Evolutionary conservation across 1,140 invertebrate genomes (phyloP), one percentile per base, ranked within the genome.

Genomic region (Bombus vancouverensis): DNA sequence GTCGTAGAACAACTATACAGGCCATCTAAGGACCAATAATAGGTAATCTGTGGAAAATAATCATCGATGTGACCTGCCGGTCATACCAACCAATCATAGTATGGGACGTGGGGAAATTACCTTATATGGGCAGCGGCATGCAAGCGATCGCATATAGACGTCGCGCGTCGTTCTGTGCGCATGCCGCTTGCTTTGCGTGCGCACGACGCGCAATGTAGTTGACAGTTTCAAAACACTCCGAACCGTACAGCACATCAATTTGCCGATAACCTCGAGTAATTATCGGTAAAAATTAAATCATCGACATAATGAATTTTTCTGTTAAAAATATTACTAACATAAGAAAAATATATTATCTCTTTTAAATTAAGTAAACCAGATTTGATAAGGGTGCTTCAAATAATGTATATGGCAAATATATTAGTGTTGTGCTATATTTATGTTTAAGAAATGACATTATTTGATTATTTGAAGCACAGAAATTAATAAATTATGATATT

Each of bases 41-140:
- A 62, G 42, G 62, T 37, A 59, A 81, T 88, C 83, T 71, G 15
- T 65, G 25, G 39, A 70, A 91, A 90, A 90, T 86, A 86, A 83
- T 90, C 89, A 88, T 90, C 75, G 86, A 86, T 72, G 73, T 86
- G 85, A 91, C 70, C 89, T 91, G 81, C 83, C 80, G 91, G 88
- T 91, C 88, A 83, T 83, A 85, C 90, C 90, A 85, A 83, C 95
- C 95, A 95, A 96, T 96, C 94, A 92, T 89, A 75, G 90, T 84
- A 72, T 91, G 92, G 93, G 92, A 94, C 93, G 92, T 95, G 92
- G 95, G 94, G 95, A 95, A 95, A 96, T 96, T 95, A 89, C 95
- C 95, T 95, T 95, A 95, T 95, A 96, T 95, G 95, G 95, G 92
- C 94, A 94, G 92, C 87, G 92, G 92, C 90, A 92, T 93, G 91